Evolutionary conservation across 2,797 vertebrate species (phyloP), one percentile per base, ranked within the genome.

Genomic region (Pangasius mekongensis): DNA sequence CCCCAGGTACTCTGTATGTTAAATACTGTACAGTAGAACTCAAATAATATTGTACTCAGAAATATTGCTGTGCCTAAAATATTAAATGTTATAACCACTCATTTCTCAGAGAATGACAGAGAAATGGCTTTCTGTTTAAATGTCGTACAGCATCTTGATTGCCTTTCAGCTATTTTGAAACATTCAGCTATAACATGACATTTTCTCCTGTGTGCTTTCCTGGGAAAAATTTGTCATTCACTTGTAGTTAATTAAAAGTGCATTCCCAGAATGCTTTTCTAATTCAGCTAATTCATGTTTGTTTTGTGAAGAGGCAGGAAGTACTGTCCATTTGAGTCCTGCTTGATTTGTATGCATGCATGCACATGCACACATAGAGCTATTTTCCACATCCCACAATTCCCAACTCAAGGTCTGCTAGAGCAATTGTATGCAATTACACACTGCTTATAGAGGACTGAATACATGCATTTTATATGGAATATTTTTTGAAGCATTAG

Each of bases 211-310:
- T 36, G 49, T 43, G 64, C 11, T 78, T 76, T 76, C 47, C 39
- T 77, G 30, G 49, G 71, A 60, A 27, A 88, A 9, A 47, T 6
- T 24, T 74, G 10, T 33, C 18, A 80, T 24, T 62, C 56, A 36
- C 47, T 86, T 69, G 33, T 36, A 83, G 76, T 62, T 62, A 80
- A 56, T 78, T 87, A 67, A 10, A 77, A 76, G 52, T 62, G 11
- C 7, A 47, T 87, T 87, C 52, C 39, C 83, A 90, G 73, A 81
- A 85, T 77, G 8, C 39, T 13, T 39, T 27, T 39, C 77, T 76
- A 39, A 60, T 82, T 76, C 83, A 13, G 24, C 33, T 81, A 66
- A 81, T 82, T 85, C 30, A n/a, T 89, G 83, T 82, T 85, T 90
- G 86, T 73, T 89, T 87, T 62, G 52, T 54, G 49, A 78, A 54